Percentiles rank a stretch among this genome's conserved stretches.
These are phyloP conservation scores for Cydia splendana DNA, from an alignment of 1,140 invertebrate genomes.

Conservation along the genomic window DNA sequence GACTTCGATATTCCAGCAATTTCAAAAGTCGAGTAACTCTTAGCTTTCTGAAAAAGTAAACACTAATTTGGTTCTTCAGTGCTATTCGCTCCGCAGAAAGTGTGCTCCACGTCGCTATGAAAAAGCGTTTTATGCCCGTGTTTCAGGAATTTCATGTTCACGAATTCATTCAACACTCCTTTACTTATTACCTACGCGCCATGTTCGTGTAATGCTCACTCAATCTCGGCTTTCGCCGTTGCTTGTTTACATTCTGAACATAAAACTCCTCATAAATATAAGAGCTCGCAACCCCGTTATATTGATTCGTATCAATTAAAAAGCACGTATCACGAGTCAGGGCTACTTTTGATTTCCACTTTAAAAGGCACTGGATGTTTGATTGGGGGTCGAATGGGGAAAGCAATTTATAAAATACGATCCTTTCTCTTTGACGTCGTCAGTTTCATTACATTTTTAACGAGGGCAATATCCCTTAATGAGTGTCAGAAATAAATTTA, in stretches of 20 bases:
- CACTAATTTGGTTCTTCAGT: background rate
- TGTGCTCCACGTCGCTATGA: background rate
- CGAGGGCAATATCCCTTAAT: conserved; percentile 28
- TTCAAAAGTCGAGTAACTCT: background rate
- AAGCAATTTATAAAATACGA: conserved; percentile 43
- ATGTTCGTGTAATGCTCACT: conserved; percentile 4
- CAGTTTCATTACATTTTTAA: conserved; percentile 30
- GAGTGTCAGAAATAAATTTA: conserved; percentile 22
- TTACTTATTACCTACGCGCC: conserved; percentile 5
- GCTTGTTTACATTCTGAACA: background rate
- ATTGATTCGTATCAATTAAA: conserved; percentile 31
- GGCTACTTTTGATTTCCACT: conserved; percentile 39
- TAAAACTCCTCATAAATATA: background rate
- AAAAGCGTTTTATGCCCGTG: background rate
- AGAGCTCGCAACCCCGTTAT: background rate
- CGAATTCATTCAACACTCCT: conserved; percentile 2
- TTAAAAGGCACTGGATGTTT: conserved; percentile 38
- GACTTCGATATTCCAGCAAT: background rate
- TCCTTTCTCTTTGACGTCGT: conserved; percentile 38
- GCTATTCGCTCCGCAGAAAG: background rate
- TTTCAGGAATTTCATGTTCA: background rate
- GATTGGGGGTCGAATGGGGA: conserved; percentile 37
- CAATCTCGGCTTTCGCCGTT: background rate
- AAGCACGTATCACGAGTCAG: conserved; percentile 22
- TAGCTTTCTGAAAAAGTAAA: background rate